Conservation (phyloP, 1,140 invertebrate genomes). For the Calosoma granatense region DNA sequence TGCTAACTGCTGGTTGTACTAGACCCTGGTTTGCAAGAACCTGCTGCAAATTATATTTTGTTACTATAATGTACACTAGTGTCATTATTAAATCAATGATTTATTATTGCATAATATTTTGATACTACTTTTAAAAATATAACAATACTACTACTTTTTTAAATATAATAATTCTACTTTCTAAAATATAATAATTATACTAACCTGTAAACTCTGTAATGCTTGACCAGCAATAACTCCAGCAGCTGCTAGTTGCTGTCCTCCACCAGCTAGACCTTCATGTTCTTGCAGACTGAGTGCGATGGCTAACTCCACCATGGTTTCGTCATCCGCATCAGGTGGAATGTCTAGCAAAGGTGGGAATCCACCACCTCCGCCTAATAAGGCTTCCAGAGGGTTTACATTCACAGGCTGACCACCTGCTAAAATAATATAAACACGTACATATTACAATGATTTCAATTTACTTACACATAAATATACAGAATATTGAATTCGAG, state of each 20-base stretch:
- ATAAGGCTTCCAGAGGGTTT: constrained; percentile 56
- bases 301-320: constrained; percentile 93
- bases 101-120: not conserved
- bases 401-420: constrained; percentile 17
- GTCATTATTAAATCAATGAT: not conserved
- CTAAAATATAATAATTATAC: not conserved
- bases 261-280: constrained; percentile 34
- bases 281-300: constrained; percentile 84
- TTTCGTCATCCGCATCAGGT: constrained; percentile 87
- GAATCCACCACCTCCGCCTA: constrained; percentile 47
- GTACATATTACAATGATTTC: not conserved
- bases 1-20: constrained; percentile 22
- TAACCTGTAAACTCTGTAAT: constrained; percentile 15
- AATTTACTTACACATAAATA: too few relatives aligned
- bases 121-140: too few relatives aligned
- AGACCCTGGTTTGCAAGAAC: constrained; percentile 26
- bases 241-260: constrained; percentile 30
- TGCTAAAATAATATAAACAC: not conserved
- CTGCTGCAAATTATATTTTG: too few relatives aligned
- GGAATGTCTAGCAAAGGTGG: constrained; percentile 76
- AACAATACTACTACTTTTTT: not conserved
- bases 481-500: too few relatives aligned
- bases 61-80: not conserved
- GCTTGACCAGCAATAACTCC: constrained; percentile 22
- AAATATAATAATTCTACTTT: not conserved